Conservation (phyloP, 2,113 vertebrate genomes). For the Pseudois nayaur region DNA sequence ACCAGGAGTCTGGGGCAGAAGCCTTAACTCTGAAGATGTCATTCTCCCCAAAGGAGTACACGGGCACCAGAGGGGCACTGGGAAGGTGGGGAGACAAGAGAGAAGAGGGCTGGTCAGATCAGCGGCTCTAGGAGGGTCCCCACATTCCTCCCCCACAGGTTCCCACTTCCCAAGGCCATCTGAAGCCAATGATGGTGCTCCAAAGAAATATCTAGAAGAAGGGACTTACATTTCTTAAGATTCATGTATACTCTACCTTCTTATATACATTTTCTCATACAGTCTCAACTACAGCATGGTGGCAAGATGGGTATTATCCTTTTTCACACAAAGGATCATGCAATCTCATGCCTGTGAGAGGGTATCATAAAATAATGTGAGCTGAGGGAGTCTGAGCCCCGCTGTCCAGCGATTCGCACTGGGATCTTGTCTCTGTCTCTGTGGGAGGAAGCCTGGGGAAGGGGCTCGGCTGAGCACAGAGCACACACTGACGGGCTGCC, state of each 20-base stretch:
- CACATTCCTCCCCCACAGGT: fast-evolving
- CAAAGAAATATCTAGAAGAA: background rate
- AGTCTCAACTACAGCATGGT: background rate
- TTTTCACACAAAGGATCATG: background rate
- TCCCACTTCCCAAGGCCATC: background rate
- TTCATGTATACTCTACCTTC: background rate
- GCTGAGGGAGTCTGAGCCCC: too few relatives aligned
- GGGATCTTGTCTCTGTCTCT: too few relatives aligned
- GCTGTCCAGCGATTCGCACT: too few relatives aligned
- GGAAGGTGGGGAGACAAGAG: background rate
- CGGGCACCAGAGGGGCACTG: conserved; percentile 86
- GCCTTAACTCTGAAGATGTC: conserved; percentile 81
- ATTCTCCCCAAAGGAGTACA: conserved; percentile 89
- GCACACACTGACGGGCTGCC: too few relatives aligned
- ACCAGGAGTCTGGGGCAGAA: conserved; percentile 75
- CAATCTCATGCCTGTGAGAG: too few relatives aligned
- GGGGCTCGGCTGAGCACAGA: too few relatives aligned
- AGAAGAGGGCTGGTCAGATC: background rate
- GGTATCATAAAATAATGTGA: too few relatives aligned
- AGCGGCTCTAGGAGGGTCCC: fast-evolving
- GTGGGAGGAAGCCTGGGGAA: too few relatives aligned
- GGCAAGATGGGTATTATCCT: background rate
- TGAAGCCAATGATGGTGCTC: background rate
- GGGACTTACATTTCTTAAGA: background rate
- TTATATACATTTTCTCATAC: background rate